A percentile compares a stretch with the other conserved stretches of the same genome.
These are phyloP conservation scores for Rotaria macrura DNA, from an alignment of 2,888 invertebrate genomes.

Conservation along the genomic window DNA sequence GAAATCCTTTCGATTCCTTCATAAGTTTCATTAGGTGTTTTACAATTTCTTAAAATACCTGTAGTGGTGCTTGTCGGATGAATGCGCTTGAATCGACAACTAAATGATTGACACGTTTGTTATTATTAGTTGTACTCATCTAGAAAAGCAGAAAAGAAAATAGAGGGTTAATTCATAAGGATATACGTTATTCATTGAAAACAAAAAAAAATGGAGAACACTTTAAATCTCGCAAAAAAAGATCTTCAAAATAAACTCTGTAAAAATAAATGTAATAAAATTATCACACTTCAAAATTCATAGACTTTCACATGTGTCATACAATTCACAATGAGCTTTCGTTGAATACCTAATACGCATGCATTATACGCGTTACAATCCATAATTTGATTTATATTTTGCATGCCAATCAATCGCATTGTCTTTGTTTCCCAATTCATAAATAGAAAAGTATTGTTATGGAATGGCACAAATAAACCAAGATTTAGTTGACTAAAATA, in stretches of 20 bases:
- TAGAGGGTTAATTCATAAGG: neutral
- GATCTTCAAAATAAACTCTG: neutral
- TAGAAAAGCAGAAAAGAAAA: neutral
- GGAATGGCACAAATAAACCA: neutral
- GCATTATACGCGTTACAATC: neutral
- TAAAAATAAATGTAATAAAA: neutral
- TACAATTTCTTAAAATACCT: no score
- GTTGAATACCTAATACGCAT: neutral
- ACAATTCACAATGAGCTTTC: neutral
- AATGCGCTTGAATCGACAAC: slow-evolving; percentile 31
- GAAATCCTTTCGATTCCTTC: no score
- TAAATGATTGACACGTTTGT: slow-evolving; percentile 28
- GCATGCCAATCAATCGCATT: neutral
- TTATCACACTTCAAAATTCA: neutral
- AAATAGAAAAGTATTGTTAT: neutral
- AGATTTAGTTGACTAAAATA: neutral
- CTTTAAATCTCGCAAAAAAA: neutral
- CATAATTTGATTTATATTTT: neutral
- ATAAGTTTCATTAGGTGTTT: no score
- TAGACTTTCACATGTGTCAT: neutral
- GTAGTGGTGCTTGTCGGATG: slow-evolving; percentile 29
- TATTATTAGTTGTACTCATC: neutral
- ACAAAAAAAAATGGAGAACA: neutral
- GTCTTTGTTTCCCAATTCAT: neutral
- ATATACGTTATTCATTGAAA: neutral